Conservation (phyloP, 2,113 vertebrate species). For the Orthonyx spaldingii region DNA sequence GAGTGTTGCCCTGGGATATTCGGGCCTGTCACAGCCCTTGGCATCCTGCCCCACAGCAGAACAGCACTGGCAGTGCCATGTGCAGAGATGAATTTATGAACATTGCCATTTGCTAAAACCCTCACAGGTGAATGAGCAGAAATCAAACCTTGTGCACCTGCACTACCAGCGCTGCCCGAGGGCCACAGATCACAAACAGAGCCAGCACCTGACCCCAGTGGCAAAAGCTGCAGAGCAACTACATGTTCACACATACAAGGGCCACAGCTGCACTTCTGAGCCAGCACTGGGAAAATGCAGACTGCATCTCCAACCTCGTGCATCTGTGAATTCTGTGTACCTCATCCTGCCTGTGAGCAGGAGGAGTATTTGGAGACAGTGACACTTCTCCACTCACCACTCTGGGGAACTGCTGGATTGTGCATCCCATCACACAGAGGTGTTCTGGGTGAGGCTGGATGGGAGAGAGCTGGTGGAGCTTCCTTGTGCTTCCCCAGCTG, state of each 20-base stretch:
- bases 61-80: rapidly evolving
- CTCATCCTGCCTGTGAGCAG: neutral
- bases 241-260: rapidly evolving
- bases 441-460: neutral
- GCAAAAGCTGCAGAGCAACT: neutral
- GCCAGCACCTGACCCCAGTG: neutral
- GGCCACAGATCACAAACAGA: neutral
- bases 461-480: neutral
- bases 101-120: neutral
- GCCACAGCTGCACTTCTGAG: neutral
- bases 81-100: neutral
- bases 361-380: neutral
- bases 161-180: neutral
- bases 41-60: neutral
- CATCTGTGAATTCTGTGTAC: neutral
- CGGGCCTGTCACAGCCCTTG: neutral
- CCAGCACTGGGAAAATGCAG: neutral
- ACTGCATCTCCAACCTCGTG: rapidly evolving
- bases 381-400: neutral
- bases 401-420: neutral
- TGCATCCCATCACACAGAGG: neutral
- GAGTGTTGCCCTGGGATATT: neutral
- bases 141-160: neutral
- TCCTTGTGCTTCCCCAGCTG: neutral
- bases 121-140: neutral